These are phyloP conservation scores for Oenanthe melanoleuca DNA, from an alignment of 2,113 vertebrate genomes.

Conservation along the genomic window DNA sequence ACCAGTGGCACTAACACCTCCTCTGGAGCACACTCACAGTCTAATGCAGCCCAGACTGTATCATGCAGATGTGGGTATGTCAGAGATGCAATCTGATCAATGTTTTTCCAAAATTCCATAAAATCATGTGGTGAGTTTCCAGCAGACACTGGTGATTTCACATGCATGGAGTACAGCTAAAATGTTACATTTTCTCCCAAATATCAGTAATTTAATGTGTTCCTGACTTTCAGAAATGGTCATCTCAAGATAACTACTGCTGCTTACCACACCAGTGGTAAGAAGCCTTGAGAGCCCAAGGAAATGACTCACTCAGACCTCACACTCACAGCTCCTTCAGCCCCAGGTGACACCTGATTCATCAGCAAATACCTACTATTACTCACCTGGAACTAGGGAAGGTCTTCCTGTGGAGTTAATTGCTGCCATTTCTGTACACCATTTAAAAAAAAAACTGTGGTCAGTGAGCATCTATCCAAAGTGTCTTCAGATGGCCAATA, in stretches of 20 bases:
- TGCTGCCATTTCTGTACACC: not conserved
- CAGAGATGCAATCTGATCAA: not conserved
- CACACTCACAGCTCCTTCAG: not conserved
- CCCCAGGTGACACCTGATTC: conserved; percentile 39
- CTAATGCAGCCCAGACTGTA: not conserved
- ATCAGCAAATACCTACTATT: conserved; percentile 10
- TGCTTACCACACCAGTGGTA: not conserved
- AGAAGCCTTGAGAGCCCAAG: not conserved
- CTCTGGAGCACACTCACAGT: not conserved
- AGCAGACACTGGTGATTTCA: not conserved
- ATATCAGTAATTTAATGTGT: not conserved
- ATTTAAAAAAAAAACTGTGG: not conserved
- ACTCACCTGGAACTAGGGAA: conserved; percentile 12
- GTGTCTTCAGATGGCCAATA: not conserved
- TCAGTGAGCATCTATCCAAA: not conserved
- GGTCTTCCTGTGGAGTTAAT: not conserved
- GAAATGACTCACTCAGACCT: conserved; percentile 47
- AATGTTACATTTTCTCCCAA: not conserved
- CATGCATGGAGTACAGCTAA: not conserved
- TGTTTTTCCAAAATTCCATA: not conserved
- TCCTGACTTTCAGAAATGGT: not conserved
- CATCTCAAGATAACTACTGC: not conserved
- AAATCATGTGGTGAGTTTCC: not conserved
- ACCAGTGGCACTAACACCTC: not conserved
- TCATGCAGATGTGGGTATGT: not conserved